Evolutionary conservation across 2,888 invertebrate genomes (phyloP).

Genomic region (Eupithecia tripunctaria): DNA sequence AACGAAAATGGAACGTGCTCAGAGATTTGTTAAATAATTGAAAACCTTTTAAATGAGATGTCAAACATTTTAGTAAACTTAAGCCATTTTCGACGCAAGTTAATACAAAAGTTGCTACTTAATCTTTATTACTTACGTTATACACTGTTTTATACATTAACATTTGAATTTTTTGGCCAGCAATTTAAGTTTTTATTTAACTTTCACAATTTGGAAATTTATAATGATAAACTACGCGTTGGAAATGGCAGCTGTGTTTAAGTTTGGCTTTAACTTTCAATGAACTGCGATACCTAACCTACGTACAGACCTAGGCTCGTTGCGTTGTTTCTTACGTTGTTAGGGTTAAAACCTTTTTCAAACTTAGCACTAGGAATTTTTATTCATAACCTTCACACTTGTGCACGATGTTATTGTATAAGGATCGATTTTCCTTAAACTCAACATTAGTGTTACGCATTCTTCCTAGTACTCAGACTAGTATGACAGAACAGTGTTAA

Average conservation of each 20-base stretch:
- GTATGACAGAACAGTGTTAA: too few relatives aligned
- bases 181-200: conserved; percentile 3
- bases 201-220: not conserved
- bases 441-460: too few relatives aligned
- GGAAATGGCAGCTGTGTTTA: not conserved
- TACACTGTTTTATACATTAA: not conserved
- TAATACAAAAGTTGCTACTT: not conserved
- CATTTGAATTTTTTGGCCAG: not conserved
- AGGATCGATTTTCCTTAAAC: too few relatives aligned
- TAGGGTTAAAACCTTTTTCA: too few relatives aligned
- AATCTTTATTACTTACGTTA: not conserved
- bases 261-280: not conserved
- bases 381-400: too few relatives aligned
- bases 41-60: conserved; percentile 5
- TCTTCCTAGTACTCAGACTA: too few relatives aligned
- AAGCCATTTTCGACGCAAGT: not conserved
- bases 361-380: too few relatives aligned
- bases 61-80: conserved; percentile 5
- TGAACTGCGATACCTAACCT: too few relatives aligned
- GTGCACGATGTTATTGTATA: too few relatives aligned
- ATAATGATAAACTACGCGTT: not conserved
- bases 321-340: too few relatives aligned
- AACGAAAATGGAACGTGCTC: not conserved
- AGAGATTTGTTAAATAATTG: conserved; percentile 5
- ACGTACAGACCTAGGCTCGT: too few relatives aligned